A percentile compares a stretch with the other conserved stretches of the same genome.
Evolutionary conservation across 2,113 vertebrate genomes (phyloP).

Genomic region (Ariopsis seemanni): DNA sequence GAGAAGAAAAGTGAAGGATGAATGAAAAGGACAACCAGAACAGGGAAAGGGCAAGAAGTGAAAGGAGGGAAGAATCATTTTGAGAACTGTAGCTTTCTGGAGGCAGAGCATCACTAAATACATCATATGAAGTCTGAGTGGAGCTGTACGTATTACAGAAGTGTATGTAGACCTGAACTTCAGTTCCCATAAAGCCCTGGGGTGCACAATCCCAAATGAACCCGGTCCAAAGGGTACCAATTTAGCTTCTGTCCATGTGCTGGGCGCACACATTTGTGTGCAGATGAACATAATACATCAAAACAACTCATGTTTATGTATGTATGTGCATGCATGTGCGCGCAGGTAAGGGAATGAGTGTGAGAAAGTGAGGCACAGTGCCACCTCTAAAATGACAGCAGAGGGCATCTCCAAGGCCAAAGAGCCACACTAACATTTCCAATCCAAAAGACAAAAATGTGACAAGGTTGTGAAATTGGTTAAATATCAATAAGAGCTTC

Average conservation of each 20-base stretch:
- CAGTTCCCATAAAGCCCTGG: slow-evolving; percentile 50
- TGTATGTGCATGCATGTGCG: slow-evolving; percentile 39
- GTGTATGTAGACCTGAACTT: slow-evolving; percentile 55
- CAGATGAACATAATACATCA: slow-evolving; percentile 15
- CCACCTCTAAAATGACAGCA: slow-evolving; percentile 24
- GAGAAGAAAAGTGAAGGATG: slow-evolving; percentile 32
- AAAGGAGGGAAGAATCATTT: slow-evolving; percentile 24
- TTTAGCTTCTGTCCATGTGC: slow-evolving; percentile 55
- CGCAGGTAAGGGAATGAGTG: slow-evolving; percentile 44
- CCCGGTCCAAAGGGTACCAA: slow-evolving; percentile 51
- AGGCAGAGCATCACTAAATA: slow-evolving; percentile 49
- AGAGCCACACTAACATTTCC: neutral
- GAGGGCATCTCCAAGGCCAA: neutral
- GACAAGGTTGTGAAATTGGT: neutral
- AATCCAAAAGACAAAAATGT: neutral
- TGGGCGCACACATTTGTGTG: slow-evolving; percentile 36
- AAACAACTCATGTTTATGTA: slow-evolving; percentile 31
- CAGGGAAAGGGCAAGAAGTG: slow-evolving; percentile 28
- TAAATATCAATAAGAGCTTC: neutral
- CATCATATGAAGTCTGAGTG: slow-evolving; percentile 49
- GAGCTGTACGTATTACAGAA: slow-evolving; percentile 56
- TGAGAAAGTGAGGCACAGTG: slow-evolving; percentile 42
- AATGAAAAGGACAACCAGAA: slow-evolving; percentile 20
- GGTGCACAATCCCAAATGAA: slow-evolving; percentile 34
- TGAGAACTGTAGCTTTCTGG: slow-evolving; percentile 36